Evolutionary conservation across 2,888 invertebrate genomes (phyloP).

Genomic region (Leptinotarsa peninsularis): DNA sequence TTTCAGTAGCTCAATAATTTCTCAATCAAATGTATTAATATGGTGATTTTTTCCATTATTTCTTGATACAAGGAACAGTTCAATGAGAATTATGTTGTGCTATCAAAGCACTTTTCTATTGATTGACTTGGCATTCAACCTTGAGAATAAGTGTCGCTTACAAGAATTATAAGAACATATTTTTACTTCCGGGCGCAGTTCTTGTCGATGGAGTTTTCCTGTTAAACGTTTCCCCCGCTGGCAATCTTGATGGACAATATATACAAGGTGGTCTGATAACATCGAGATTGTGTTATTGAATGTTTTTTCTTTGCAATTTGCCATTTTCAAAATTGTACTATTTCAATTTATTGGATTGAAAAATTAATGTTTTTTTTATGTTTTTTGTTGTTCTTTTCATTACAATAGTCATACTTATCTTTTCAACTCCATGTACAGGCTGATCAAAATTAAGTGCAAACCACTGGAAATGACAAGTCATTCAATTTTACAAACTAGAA

Average conservation of each 20-base stretch:
- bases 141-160: constrained; percentile 33
- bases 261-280: not conserved
- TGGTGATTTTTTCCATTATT: not conserved
- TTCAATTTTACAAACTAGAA: too few species aligned
- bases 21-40: too few species aligned
- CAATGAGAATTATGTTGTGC: not conserved
- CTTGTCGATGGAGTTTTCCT: constrained; percentile 43
- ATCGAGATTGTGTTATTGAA: not conserved
- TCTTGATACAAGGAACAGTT: not conserved
- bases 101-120: constrained; percentile 14
- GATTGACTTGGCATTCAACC: constrained; percentile 28
- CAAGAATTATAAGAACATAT: constrained; percentile 23
- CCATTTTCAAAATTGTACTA: too few species aligned
- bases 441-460: too few species aligned
- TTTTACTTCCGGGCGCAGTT: constrained; percentile 39
- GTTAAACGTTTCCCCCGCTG: constrained; percentile 36
- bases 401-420: too few species aligned
- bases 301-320: not conserved
- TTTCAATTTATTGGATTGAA: too few species aligned
- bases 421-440: too few species aligned
- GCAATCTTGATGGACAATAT: constrained; percentile 28
- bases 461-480: too few species aligned
- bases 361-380: too few species aligned
- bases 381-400: too few species aligned
- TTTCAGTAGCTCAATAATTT: too few species aligned